Evolutionary conservation across 2,888 invertebrate genomes (phyloP), one percentile per base, ranked within the genome.

Genomic region (Epistrophe eligans): DNA sequence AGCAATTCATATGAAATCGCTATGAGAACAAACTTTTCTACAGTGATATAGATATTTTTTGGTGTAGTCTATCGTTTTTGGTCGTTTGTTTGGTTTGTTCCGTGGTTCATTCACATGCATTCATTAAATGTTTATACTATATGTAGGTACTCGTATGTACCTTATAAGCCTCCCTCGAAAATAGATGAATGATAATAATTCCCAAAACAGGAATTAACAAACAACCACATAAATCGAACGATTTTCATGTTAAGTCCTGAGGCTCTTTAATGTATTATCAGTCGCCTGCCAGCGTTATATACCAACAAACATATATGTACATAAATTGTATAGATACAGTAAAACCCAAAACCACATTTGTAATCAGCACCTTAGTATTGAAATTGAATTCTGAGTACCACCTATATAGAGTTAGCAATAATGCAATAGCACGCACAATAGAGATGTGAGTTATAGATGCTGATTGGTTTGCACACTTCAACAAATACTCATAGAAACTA

Each of bases 341-440:
- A 32, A 32, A 32, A 70, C 62, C 58, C 70, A 64, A 74, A 70
- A 79, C 79, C 62, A 64, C 83, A 84, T 73, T 84, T 79, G 79
- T 74, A 79, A 74, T 84, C 84, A 79, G 32, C 64, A 71, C 58
- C 74, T 74, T 57, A 64, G 74, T 62, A 35, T 70, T 45, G 73
- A 79, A 79, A 83, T 83, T 73, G 73, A 79, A 73, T 79, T 79
- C 40, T 35, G 50, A 72, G 55, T 79, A 83, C 24, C 67, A 35
- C 2, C 13, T 50, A n/a, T 10, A 10, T 32, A 17, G 43, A 40
- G 40, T 10, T 35, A 48, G 3, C 64, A 9, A n/a, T 64, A 64
- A 28, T 45, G 43, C 40, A 64, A 17, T n/a, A 17, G 28, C 35
- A 67, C 13, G 50, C 60, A 79, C 74, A 71, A 79, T 74, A 19